Evolutionary conservation across 2,888 invertebrate genomes (phyloP).

Genomic region (Orthonevra nobilis): DNA sequence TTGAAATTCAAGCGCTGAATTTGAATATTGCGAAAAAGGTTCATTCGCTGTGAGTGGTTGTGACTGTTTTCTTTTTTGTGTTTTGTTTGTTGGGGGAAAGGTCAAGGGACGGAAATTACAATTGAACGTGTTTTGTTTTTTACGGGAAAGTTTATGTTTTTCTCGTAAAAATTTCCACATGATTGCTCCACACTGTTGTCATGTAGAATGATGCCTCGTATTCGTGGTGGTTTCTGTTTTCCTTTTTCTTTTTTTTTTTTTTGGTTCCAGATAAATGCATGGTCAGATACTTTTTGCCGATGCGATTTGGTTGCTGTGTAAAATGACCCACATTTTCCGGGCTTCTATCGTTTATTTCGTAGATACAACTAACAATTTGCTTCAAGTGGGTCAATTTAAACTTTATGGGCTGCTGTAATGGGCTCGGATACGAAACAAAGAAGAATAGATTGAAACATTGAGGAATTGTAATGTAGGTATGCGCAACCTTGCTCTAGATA

Average conservation of each 20-base stretch:
- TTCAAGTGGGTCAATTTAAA: conserved; percentile 37
- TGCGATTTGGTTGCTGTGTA: background rate
- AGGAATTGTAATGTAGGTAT: background rate
- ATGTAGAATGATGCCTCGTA: no score
- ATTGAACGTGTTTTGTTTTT: no score
- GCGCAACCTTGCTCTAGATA: conserved; percentile 26
- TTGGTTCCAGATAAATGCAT: conserved; percentile 29
- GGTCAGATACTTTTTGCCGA: no score
- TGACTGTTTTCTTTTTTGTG: no score
- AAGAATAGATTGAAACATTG: background rate
- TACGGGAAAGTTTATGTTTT: background rate
- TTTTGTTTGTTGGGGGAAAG: background rate
- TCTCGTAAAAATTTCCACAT: conserved; percentile 29
- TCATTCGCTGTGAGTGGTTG: no score
- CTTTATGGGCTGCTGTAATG: conserved; percentile 3
- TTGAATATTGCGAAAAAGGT: conserved; percentile 34
- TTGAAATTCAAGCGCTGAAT: conserved; percentile 7
- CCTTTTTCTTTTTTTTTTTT: no score
- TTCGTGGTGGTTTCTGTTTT: no score
- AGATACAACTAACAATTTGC: conserved; percentile 17
- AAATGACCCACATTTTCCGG: conserved; percentile 24
- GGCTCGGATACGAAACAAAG: conserved; percentile 11
- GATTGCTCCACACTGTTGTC: conserved; percentile 26
- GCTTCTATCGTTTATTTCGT: conserved; percentile 26
- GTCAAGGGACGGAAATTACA: conserved; percentile 44